phyloP scores from a whole-genome alignment of 2,113 vertebrate genomes.

The Orthonyx spaldingii region DNA sequence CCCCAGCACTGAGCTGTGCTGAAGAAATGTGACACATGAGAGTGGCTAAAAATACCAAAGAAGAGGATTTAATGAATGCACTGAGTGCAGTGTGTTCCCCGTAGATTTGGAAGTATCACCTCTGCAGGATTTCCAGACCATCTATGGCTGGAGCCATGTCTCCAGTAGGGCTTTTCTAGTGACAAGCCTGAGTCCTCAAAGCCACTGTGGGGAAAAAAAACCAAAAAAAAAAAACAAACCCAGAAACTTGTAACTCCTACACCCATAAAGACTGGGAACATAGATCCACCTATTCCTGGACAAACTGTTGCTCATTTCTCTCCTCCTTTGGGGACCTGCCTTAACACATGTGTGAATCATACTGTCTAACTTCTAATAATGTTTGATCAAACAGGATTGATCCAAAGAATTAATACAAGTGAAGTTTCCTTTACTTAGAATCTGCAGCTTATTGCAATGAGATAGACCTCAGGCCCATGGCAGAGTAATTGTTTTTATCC shows the following conservation, averaged over 20 bases:
- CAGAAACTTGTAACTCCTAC: not conserved
- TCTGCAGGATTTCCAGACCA: not conserved
- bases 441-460: not conserved
- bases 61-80: not conserved
- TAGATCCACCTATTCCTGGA: not conserved
- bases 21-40: not conserved
- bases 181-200: not conserved
- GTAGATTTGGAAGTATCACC: not conserved
- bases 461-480: not conserved
- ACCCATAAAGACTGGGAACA: not conserved
- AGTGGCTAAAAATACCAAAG: not conserved
- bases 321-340: not conserved
- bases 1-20: not conserved
- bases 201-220: no score
- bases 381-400: not conserved
- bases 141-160: not conserved
- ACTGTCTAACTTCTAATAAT: not conserved
- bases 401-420: not conserved
- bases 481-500: not conserved
- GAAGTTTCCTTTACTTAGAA: not conserved
- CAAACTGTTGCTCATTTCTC: not conserved
- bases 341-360: not conserved
- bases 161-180: not conserved
- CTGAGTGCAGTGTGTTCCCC: not conserved
- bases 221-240: not conserved